Evolutionary conservation across 2,888 invertebrate species (phyloP).

Genomic region (Nymphalis polychloros): DNA sequence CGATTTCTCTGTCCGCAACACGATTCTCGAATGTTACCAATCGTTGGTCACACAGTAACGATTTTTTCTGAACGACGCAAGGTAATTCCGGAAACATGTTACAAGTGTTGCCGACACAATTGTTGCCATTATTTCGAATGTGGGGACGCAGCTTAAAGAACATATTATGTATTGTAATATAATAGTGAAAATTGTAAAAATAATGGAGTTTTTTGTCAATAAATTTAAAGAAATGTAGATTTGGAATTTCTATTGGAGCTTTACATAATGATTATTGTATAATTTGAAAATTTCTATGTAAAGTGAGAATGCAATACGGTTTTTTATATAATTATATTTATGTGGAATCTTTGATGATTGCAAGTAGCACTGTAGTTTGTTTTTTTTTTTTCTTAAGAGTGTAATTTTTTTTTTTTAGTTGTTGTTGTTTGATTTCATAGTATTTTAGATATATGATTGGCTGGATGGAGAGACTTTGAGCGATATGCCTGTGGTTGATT

Average conservation of each 20-base stretch:
- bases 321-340: slow-evolving; percentile 67
- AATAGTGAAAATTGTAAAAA: slow-evolving; percentile 42
- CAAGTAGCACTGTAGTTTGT: slow-evolving; percentile 54
- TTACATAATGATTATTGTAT: slow-evolving; percentile 50
- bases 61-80: too few species aligned
- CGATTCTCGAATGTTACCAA: too few species aligned
- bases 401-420: slow-evolving; percentile 50
- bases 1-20: too few species aligned
- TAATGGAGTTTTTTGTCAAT: slow-evolving; percentile 37
- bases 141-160: slow-evolving; percentile 42
- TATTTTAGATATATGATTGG: slow-evolving; percentile 54
- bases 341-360: slow-evolving; percentile 53
- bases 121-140: too few species aligned
- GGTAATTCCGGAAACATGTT: too few species aligned
- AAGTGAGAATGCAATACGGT: slow-evolving; percentile 49
- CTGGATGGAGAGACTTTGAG: slow-evolving; percentile 47
- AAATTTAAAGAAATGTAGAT: slow-evolving; percentile 50
- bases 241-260: slow-evolving; percentile 63
- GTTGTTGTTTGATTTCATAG: slow-evolving; percentile 58
- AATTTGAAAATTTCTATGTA: slow-evolving; percentile 44
- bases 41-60: too few species aligned
- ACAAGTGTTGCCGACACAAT: too few species aligned
- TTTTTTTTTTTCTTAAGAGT: slow-evolving; percentile 59
- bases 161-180: slow-evolving; percentile 51
- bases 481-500: background rate